These are phyloP conservation scores for Tribolium freemani DNA, from an alignment of 2,888 invertebrate genomes.

Conservation along the genomic window DNA sequence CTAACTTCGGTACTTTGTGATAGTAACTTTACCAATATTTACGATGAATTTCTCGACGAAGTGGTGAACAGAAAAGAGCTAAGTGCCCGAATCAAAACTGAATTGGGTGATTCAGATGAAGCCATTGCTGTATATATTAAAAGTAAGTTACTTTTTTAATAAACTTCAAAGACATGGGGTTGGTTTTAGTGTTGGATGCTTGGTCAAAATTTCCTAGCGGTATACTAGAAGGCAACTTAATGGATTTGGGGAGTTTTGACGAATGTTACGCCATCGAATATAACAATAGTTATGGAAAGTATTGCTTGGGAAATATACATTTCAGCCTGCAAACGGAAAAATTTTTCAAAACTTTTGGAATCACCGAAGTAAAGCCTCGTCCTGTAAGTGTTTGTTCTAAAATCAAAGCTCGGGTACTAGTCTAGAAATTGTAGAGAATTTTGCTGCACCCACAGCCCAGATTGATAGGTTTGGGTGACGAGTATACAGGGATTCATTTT, in stretches of 20 bases:
- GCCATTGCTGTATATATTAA: no score
- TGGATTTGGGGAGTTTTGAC: constrained; percentile 38
- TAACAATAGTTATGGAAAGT: constrained; percentile 33
- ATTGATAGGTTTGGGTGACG: background rate
- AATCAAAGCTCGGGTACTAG: background rate
- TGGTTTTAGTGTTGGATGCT: constrained; percentile 31
- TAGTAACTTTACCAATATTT: background rate
- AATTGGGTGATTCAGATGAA: background rate
- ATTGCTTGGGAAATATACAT: constrained; percentile 22
- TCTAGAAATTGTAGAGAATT: background rate
- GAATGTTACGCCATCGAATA: constrained; percentile 32
- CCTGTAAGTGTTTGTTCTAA: background rate
- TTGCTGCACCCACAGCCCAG: background rate
- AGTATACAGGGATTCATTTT: background rate
- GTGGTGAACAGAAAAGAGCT: background rate
- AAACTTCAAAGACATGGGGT: no score
- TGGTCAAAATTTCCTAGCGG: constrained; percentile 31
- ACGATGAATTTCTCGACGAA: background rate
- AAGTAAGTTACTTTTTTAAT: no score
- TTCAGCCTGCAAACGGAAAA: background rate
- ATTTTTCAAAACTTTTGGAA: background rate
- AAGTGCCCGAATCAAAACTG: background rate
- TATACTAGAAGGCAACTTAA: background rate
- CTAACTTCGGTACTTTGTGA: no score
- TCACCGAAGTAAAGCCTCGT: background rate